Conservation (phyloP, 2,113 vertebrate genomes). For the Pycnonotus jocosus region DNA sequence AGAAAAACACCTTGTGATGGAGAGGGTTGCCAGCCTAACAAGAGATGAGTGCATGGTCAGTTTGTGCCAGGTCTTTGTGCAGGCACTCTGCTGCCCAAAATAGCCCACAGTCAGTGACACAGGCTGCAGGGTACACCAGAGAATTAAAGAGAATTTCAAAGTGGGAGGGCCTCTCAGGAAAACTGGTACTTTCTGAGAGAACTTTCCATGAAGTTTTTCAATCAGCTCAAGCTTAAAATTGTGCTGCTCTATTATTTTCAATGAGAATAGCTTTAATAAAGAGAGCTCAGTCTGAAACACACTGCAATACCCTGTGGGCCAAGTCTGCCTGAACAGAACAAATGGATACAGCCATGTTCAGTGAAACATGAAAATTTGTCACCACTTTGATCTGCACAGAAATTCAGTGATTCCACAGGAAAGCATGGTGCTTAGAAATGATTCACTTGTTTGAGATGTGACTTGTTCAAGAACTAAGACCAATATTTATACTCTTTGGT, state of each 20-base stretch:
- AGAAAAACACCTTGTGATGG: neutral
- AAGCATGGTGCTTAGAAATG: neutral
- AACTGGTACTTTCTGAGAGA: neutral
- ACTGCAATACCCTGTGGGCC: neutral
- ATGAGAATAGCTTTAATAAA: neutral
- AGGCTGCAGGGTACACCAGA: neutral
- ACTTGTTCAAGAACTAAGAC: neutral
- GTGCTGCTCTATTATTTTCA: neutral
- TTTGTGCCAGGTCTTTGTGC: neutral
- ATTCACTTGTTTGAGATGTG: neutral
- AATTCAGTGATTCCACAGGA: neutral
- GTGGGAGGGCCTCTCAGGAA: neutral
- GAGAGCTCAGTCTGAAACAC: neutral
- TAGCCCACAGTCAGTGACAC: neutral
- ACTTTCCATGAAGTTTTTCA: neutral
- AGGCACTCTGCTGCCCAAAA: neutral
- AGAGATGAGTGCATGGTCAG: neutral
- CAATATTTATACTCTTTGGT: constrained; percentile 18
- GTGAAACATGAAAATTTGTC: neutral
- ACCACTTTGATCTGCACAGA: neutral
- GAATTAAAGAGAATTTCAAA: neutral
- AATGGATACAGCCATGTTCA: neutral
- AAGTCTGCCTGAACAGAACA: neutral
- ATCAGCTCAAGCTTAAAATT: neutral
- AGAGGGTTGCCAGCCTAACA: neutral